Percentiles rank a stretch among this genome's conserved stretches.
phyloP scores from a whole-genome alignment of 2,888 invertebrate genomes.

The Thalpophila matura region DNA sequence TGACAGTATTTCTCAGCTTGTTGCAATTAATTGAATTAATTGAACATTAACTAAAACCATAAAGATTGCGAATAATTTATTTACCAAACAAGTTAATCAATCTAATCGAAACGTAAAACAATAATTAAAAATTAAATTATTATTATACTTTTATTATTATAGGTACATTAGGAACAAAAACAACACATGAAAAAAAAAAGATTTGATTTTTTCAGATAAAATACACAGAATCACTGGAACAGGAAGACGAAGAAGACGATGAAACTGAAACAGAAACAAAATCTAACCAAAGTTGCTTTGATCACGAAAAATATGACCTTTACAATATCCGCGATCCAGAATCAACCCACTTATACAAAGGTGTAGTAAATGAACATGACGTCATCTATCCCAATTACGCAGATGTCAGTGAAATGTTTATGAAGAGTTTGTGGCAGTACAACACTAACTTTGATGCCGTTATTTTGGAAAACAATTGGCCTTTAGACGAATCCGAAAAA shows the following conservation, averaged over 20 bases:
- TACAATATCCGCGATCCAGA: conserved; percentile 67
- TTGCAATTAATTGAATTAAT: too few relatives aligned
- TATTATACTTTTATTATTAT: too few relatives aligned
- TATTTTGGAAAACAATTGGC: conserved; percentile 90
- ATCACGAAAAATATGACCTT: conserved; percentile 62
- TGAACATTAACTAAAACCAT: too few relatives aligned
- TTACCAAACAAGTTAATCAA: too few relatives aligned
- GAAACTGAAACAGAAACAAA: conserved; percentile 30
- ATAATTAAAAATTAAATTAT: too few relatives aligned
- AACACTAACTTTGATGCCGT: conserved; percentile 79
- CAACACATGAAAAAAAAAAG: too few relatives aligned
- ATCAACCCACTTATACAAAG: conserved; percentile 70
- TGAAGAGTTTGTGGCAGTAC: conserved; percentile 75
- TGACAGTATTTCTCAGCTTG: too few relatives aligned
- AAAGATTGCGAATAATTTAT: too few relatives aligned
- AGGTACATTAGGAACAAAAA: too few relatives aligned
- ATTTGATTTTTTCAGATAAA: conserved; percentile 66
- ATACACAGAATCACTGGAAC: conserved; percentile 48
- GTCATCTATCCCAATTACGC: conserved; percentile 80
- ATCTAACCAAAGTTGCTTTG: conserved; percentile 47
- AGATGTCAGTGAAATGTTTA: conserved; percentile 65
- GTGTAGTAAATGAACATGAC: conserved; percentile 63
- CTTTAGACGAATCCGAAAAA: conserved; percentile 81
- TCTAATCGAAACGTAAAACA: too few relatives aligned
- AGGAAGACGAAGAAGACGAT: conserved; percentile 47